These are phyloP conservation scores for Peromyscus maniculatus DNA, from an alignment of 2,113 vertebrate species.

Conservation along the genomic window DNA sequence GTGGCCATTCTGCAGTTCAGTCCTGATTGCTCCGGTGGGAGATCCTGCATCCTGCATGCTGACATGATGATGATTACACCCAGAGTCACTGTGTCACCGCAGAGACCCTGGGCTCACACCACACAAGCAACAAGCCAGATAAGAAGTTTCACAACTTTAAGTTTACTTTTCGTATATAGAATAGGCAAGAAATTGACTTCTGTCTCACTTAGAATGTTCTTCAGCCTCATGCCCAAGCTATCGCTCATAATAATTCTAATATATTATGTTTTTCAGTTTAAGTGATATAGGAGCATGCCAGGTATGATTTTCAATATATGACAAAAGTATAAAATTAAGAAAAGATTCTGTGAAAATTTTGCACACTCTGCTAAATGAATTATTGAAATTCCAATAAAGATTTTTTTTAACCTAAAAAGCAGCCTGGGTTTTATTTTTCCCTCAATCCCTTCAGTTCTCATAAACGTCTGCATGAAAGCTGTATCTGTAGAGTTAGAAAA, in stretches of 20 bases:
- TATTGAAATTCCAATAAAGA: slow-evolving; percentile 77
- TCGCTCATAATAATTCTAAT: slow-evolving; percentile 67
- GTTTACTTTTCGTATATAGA: slow-evolving; percentile 58
- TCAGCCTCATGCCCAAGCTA: slow-evolving; percentile 63
- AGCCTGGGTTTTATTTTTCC: slow-evolving; percentile 72
- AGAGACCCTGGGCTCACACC: not conserved
- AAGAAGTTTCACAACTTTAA: slow-evolving; percentile 51
- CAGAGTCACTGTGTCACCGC: not conserved
- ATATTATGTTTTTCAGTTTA: slow-evolving; percentile 54
- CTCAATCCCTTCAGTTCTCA: slow-evolving; percentile 70
- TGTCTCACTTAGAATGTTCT: slow-evolving; percentile 66
- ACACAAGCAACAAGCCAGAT: not conserved
- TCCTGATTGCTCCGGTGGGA: not conserved
- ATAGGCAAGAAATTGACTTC: slow-evolving; percentile 66
- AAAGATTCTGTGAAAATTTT: slow-evolving; percentile 78
- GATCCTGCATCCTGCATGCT: not conserved
- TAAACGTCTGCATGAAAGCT: slow-evolving; percentile 74
- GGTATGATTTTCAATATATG: slow-evolving; percentile 73
- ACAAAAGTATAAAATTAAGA: slow-evolving; percentile 77
- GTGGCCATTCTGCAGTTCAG: not conserved
- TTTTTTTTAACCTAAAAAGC: slow-evolving; percentile 51
- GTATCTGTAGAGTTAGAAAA: not conserved
- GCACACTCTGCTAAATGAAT: slow-evolving; percentile 81
- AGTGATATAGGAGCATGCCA: slow-evolving; percentile 62
- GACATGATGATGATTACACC: too few species aligned